Evolutionary conservation across 1,140 invertebrate species (phyloP), one percentile per base, ranked within the genome.

Genomic region (Neomicropteryx cornuta): DNA sequence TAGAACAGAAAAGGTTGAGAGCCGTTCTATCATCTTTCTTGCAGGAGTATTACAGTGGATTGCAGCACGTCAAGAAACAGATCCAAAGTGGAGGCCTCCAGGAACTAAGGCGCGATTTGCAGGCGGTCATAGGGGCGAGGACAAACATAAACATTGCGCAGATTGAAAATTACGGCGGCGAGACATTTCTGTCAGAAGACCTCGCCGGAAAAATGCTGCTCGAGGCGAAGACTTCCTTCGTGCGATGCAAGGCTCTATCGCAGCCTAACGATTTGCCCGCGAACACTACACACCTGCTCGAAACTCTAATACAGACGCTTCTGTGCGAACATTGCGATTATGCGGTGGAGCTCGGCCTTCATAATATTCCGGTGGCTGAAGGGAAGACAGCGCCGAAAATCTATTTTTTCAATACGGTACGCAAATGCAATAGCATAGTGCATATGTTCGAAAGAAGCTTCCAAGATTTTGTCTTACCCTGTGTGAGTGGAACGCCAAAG

Each of bases 141-240:
- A 86, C 90, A 0, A 93, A 93, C 51, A 88, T 94, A 27, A 94
- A 94, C 53, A 89, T 95, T 44, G 87, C 87, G 3, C 84, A 87
- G 55, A 86, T 89, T 38, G 93, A 97, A 60, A 89, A 95, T 60
- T 96, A 93, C 60, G 90, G 91, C 2, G 93, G 93, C 0, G 94
- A 99, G 66, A 97, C 92, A 0, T 97, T 99, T 59, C 70, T 99
- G 2, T 96, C 92, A 1, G 93, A 97, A 61, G 89, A 96, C 58
- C 72, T 98, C n/a, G 92, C 91, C 1, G 89, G 95, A 37, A 87
- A 81, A 48, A 74, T 98, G 48, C 64, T 99, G 10, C 88, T 93
- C 58, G 88, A 96, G 56, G 83, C 87, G 1, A 93, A 94, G 60
- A 74, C 83, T 21, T 91, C 92, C 0, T 89, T 97, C 47, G 77